Evolutionary conservation across 2,113 vertebrate genomes (phyloP), one percentile per base, ranked within the genome.

Genomic region (Aspiorhynchus laticeps): DNA sequence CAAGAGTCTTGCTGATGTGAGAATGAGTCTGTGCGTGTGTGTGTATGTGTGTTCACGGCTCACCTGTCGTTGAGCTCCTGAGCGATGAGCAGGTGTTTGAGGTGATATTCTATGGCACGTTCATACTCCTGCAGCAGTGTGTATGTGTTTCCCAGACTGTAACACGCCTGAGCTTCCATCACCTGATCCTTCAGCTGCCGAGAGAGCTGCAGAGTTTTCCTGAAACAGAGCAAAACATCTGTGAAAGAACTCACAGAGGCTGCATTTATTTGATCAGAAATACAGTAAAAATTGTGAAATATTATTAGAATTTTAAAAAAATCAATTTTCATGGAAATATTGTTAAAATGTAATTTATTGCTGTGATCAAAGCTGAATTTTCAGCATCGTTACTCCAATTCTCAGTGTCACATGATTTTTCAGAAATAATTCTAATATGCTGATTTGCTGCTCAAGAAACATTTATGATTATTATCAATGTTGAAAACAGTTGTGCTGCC

Each of bases 11-110:
- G 21, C 4, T 5, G 9, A 48, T 48, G 46, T 48, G 12, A 48
- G 46, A 48, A 2, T 28, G 53, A 1, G 19, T 7, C 0, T 21
- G 28, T 56, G 31, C 38, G n/a, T 53, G 51, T 19, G 36, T 10
- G n/a, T 28, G 36, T 26, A 36, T 2, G 36, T 10, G 14, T 28
- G 74, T 31, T 14, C 75, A 80, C 88, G 99, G 56, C 8, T 73
- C 46, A 48, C 46, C 46, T 48, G 46, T 48, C 46, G 14, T 48
- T 14, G 46, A 48, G 46, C 11, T 48, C 11, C 46, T 48, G 46
- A 14, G 46, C 46, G 46, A 48, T 48, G 46, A 14, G 4, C 11
- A 48, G 46, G 14, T 48, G 46, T 4, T 48, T 48, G 46, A 14
- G 12, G 14, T 48, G 46, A 11, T 48, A 48, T 11, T 48, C 46